These are phyloP conservation scores for Aphodius sticticus DNA, from an alignment of 2,888 invertebrate genomes.

Conservation along the genomic window DNA sequence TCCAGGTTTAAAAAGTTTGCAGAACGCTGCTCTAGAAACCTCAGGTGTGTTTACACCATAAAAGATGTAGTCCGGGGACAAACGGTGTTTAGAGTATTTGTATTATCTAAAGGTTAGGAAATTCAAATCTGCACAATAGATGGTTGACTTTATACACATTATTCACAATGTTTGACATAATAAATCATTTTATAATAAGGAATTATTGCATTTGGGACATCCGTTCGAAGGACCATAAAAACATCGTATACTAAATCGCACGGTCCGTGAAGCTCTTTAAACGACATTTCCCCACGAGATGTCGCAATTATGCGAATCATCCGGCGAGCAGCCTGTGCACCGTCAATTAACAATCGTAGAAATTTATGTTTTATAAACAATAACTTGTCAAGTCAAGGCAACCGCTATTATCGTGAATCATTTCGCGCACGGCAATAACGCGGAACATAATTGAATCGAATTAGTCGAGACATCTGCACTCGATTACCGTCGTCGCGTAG, in stretches of 20 bases:
- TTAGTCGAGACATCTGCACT: constrained; percentile 22
- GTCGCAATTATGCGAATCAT: constrained; percentile 15
- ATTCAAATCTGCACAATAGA: too few species aligned
- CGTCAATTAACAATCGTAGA: constrained; percentile 11
- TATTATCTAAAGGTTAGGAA: too few species aligned
- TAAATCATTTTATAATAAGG: too few species aligned
- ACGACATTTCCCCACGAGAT: constrained; percentile 8
- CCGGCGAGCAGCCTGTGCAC: neutral
- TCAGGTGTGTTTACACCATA: too few species aligned
- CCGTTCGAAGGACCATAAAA: neutral
- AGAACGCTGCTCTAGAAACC: too few species aligned
- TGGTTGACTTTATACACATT: too few species aligned
- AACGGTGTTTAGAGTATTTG: too few species aligned
- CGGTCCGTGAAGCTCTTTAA: neutral
- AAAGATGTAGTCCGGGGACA: too few species aligned
- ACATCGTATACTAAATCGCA: neutral
- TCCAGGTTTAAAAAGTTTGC: too few species aligned
- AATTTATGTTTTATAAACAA: constrained; percentile 22
- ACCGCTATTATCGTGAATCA: constrained; percentile 19
- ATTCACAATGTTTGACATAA: too few species aligned
- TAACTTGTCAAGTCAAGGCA: constrained; percentile 20
- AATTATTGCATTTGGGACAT: too few species aligned
- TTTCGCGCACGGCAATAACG: constrained; percentile 13
- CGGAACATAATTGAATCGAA: constrained; percentile 19
- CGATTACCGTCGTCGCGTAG: neutral